Evolutionary conservation across 35 echinoderm and acorn worm genomes (phyloP).

Genomic region (Acanthaster planci): DNA sequence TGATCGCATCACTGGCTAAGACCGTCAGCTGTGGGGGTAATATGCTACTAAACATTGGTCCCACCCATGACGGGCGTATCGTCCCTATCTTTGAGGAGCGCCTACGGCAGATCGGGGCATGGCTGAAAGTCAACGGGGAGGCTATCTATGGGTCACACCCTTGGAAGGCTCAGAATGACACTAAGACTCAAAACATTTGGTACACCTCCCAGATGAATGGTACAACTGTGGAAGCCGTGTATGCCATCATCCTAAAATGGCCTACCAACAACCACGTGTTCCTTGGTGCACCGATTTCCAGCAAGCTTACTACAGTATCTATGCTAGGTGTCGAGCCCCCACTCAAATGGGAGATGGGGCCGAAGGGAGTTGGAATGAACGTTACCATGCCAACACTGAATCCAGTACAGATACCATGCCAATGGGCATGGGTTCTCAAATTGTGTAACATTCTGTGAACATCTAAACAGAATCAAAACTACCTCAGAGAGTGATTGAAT

Average conservation of each 20-base stretch:
- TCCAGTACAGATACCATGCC: constrained; percentile 40
- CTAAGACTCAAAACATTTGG: constrained; percentile 53
- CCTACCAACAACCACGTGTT: constrained; percentile 36
- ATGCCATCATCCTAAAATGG: constrained; percentile 63
- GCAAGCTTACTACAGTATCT: constrained; percentile 20
- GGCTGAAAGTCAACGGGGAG: constrained; percentile 86
- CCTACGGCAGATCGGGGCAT: constrained; percentile 72
- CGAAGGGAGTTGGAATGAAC: constrained; percentile 34
- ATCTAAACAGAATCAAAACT: too few relatives aligned
- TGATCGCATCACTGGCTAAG: constrained; percentile 52
- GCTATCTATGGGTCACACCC: constrained; percentile 48
- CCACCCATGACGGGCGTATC: constrained; percentile 92
- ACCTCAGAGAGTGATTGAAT: too few relatives aligned
- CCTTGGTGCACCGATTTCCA: constrained; percentile 34
- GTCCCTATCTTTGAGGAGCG: constrained; percentile 94
- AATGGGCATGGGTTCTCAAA: constrained; percentile 66
- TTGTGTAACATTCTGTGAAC: background rate
- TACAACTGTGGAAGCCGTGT: constrained; percentile 11
- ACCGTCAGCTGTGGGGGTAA: constrained; percentile 97
- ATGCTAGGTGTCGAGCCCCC: constrained; percentile 41
- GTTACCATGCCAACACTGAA: constrained; percentile 42
- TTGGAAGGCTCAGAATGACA: constrained; percentile 77
- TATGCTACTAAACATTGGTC: constrained; percentile 89
- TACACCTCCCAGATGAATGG: constrained; percentile 20
- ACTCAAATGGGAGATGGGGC: constrained; percentile 44